phyloP scores from a whole-genome alignment of 2,113 vertebrate genomes.

The Hippocampus abdominalis region DNA sequence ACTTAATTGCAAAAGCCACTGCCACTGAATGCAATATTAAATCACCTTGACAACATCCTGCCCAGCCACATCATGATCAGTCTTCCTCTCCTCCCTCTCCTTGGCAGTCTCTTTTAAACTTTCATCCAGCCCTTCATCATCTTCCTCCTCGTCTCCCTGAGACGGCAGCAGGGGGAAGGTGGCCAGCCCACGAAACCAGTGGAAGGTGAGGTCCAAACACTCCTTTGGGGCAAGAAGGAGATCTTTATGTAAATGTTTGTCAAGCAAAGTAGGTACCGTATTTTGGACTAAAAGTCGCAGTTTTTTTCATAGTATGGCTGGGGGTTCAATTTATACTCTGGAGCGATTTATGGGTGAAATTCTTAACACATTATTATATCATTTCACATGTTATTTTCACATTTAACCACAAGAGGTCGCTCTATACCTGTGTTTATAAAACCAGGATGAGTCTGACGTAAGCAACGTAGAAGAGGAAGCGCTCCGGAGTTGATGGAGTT shows the following conservation, averaged over 20 bases:
- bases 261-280: neutral
- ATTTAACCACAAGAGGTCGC: too few relatives aligned
- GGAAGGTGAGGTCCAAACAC: slow-evolving; percentile 84
- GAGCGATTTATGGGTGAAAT: too few relatives aligned
- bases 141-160: slow-evolving; percentile 76
- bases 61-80: slow-evolving; percentile 81
- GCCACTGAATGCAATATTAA: neutral
- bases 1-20: neutral
- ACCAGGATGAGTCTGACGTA: too few relatives aligned
- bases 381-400: too few relatives aligned
- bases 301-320: too few relatives aligned
- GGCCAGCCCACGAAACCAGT: slow-evolving; percentile 84
- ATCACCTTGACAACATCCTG: slow-evolving; percentile 88
- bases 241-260: neutral
- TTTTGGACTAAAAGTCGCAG: too few relatives aligned
- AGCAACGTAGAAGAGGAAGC: too few relatives aligned
- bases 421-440: too few relatives aligned
- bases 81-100: slow-evolving; percentile 80
- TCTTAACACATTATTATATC: too few relatives aligned
- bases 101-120: slow-evolving; percentile 53
- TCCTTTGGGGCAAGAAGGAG: slow-evolving; percentile 66
- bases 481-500: too few relatives aligned
- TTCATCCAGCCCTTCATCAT: slow-evolving; percentile 72
- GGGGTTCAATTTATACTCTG: too few relatives aligned
- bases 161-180: slow-evolving; percentile 81